These are phyloP conservation scores for Amblyteles armatorius DNA, from an alignment of 2,888 invertebrate genomes.

Conservation along the genomic window DNA sequence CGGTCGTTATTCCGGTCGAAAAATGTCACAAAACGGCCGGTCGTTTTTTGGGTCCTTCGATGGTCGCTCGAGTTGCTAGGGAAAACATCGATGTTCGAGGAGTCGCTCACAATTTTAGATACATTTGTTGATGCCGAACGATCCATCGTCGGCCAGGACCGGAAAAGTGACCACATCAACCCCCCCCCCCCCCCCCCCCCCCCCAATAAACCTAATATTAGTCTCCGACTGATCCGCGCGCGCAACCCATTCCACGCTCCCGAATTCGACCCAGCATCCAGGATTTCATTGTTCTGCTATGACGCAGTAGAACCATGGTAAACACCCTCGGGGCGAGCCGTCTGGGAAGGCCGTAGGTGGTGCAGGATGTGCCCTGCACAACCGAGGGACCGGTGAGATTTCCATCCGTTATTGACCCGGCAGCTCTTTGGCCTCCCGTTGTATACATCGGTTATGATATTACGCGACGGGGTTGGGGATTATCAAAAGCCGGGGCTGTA, in stretches of 20 bases:
- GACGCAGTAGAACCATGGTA: background rate
- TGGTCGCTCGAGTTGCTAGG: no score
- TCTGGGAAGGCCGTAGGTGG: background rate
- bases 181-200: no score
- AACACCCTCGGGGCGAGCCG: background rate
- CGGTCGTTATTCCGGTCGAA: no score
- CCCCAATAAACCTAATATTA: background rate
- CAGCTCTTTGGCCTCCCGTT: background rate
- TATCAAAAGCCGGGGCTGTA: background rate
- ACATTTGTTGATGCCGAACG: background rate
- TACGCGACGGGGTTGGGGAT: background rate
- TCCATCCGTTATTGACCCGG: conserved; percentile 8
- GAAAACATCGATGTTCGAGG: no score
- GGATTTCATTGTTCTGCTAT: background rate
- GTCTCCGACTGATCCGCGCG: background rate
- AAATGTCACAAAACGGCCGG: no score
- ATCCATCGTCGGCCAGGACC: background rate
- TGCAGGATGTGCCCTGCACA: background rate
- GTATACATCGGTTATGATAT: conserved; percentile 9
- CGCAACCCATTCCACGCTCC: background rate
- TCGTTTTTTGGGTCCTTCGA: no score
- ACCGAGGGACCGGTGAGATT: background rate
- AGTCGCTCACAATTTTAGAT: no score
- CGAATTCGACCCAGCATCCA: background rate
- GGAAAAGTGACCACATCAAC: background rate